Conservation (phyloP, 2,888 invertebrate genomes). For the Lomographa bimaculata region DNA sequence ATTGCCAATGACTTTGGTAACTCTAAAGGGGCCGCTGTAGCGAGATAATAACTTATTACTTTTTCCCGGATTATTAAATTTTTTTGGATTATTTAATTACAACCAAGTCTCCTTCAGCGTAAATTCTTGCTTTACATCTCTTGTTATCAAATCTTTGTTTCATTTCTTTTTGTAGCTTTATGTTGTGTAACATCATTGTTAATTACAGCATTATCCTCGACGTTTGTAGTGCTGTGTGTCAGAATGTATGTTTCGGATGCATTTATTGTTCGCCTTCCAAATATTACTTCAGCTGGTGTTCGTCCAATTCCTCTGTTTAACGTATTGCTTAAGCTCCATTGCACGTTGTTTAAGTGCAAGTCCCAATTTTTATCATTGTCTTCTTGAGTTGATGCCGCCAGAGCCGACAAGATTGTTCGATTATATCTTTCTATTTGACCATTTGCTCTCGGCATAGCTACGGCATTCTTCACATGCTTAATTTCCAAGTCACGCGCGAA, state of each 20-base stretch:
- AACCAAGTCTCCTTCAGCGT: not conserved
- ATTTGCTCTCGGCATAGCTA: slow-evolving; percentile 12
- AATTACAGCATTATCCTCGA: not conserved
- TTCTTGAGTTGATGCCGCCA: slow-evolving; percentile 4
- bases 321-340: slow-evolving; percentile 13
- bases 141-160: not conserved
- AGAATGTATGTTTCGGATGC: not conserved
- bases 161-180: not conserved
- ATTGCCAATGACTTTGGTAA: slow-evolving; percentile 1
- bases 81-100: not conserved
- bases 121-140: not conserved
- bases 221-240: not conserved
- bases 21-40: slow-evolving; percentile 1
- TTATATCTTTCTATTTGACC: slow-evolving; percentile 15
- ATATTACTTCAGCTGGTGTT: slow-evolving; percentile 10
- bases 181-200: not conserved
- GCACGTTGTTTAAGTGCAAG: slow-evolving; percentile 1
- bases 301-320: slow-evolving; percentile 1
- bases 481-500: too few relatives aligned
- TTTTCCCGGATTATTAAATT: too few relatives aligned
- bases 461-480: slow-evolving; percentile 14
- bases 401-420: slow-evolving; percentile 6
- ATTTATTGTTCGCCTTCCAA: not conserved
- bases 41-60: slow-evolving; percentile 1
- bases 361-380: slow-evolving; percentile 10